These are phyloP conservation scores for Sparidentex hasta DNA, from an alignment of 2,797 vertebrate genomes.

Conservation along the genomic window DNA sequence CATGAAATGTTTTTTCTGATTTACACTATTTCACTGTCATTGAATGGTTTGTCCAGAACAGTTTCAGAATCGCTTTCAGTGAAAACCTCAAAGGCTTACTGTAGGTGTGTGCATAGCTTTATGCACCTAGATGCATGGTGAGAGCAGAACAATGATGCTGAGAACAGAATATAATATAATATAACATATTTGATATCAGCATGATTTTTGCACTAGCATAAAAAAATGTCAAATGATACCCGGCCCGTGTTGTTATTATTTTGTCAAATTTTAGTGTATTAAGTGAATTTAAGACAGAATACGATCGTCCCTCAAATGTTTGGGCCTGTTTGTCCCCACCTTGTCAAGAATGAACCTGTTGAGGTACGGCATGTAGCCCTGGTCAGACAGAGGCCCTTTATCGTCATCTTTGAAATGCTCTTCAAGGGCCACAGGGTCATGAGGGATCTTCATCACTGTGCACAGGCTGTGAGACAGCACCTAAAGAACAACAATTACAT, in stretches of 20 bases:
- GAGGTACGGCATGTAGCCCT: constrained; percentile 99
- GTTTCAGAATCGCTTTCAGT: neutral
- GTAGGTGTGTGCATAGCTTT: neutral
- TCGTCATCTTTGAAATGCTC: constrained; percentile 96
- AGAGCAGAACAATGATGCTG: neutral
- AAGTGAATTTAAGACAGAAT: no score
- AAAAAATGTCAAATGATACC: neutral
- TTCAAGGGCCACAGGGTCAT: constrained; percentile 93
- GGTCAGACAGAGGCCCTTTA: constrained; percentile 94
- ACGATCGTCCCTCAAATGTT: neutral
- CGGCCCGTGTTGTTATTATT: neutral
- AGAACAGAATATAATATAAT: no score
- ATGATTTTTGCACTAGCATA: neutral
- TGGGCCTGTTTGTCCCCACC: constrained; percentile 77
- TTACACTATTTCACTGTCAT: neutral
- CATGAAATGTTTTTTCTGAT: neutral
- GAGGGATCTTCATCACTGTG: constrained; percentile 94
- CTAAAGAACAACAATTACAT: constrained; percentile 72
- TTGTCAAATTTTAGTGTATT: neutral
- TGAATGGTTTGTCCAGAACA: neutral
- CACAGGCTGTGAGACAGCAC: constrained; percentile 97
- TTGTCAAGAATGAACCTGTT: constrained; percentile 97
- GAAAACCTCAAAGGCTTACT: neutral
- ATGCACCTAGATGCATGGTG: neutral
- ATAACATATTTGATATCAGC: neutral